Evolutionary conservation across 2,113 vertebrate species (phyloP).

Genomic region (Tenebrosternarchus preto): DNA sequence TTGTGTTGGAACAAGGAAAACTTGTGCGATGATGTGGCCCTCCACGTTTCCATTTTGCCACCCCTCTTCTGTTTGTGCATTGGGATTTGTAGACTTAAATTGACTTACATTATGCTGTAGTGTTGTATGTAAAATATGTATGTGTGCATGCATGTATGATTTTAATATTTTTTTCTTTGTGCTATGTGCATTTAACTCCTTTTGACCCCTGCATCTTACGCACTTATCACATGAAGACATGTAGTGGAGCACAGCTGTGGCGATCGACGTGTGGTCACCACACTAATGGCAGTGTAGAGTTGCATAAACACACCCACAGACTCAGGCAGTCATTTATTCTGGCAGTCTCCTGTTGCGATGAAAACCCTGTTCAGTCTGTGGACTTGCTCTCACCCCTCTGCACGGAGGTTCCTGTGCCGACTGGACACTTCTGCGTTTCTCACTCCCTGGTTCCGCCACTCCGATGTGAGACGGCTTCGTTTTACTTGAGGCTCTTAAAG

Average conservation of each 20-base stretch:
- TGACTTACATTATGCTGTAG: too few relatives aligned
- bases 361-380: constrained; percentile 60
- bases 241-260: constrained; percentile 63
- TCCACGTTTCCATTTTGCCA: too few relatives aligned
- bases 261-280: constrained; percentile 71
- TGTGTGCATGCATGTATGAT: too few relatives aligned
- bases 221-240: constrained; percentile 66
- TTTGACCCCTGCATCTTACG: constrained; percentile 38
- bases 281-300: constrained; percentile 77
- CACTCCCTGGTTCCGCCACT: not conserved
- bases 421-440: not conserved
- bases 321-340: constrained; percentile 76
- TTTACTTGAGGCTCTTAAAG: not conserved
- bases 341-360: constrained; percentile 62
- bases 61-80: too few relatives aligned
- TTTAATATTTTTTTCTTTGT: not conserved
- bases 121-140: too few relatives aligned
- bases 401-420: not conserved
- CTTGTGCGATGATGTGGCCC: too few relatives aligned
- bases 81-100: too few relatives aligned
- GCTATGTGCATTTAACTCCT: constrained; percentile 16
- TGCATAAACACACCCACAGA: constrained; percentile 77
- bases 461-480: constrained; percentile 14
- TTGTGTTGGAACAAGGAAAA: too few relatives aligned
- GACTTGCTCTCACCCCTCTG: constrained; percentile 49